These are phyloP conservation scores for Hylaeus anthracinus DNA, from an alignment of 1,140 invertebrate genomes.

Conservation along the genomic window DNA sequence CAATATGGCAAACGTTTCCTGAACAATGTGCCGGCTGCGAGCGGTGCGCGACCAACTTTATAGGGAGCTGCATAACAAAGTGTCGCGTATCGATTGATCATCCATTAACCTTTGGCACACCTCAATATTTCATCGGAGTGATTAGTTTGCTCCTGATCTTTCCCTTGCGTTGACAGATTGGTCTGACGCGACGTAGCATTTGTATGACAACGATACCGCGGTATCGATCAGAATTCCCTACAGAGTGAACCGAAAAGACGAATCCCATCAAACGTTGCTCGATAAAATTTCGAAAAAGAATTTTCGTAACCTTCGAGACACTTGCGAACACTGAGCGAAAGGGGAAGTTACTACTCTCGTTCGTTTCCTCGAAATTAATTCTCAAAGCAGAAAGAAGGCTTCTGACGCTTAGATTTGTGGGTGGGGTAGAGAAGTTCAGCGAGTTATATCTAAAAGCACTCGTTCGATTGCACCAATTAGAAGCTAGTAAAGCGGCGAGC, in stretches of 20 bases:
- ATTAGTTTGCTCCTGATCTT: slow-evolving; percentile 15
- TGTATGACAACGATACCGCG: not conserved
- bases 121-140: slow-evolving; percentile 31
- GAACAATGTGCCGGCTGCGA: not conserved
- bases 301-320: too few relatives aligned
- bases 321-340: too few relatives aligned
- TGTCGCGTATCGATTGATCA: slow-evolving; percentile 29
- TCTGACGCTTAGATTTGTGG: not conserved
- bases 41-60: not conserved
- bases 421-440: not conserved
- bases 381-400: not conserved
- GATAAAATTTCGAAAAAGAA: too few relatives aligned
- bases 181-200: not conserved
- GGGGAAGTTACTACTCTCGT: too few relatives aligned
- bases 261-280: too few relatives aligned
- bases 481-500: slow-evolving; percentile 12
- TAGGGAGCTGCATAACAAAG: slow-evolving; percentile 13
- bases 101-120: slow-evolving; percentile 32
- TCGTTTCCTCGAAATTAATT: too few relatives aligned
- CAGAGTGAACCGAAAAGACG: too few relatives aligned
- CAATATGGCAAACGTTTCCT: slow-evolving; percentile 24
- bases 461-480: slow-evolving; percentile 25
- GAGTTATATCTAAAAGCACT: slow-evolving; percentile 30
- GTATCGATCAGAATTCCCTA: too few relatives aligned
- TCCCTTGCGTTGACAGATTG: not conserved